A percentile compares a stretch with the other conserved stretches of the same genome.
These are phyloP conservation scores for Leptatherina wallacei DNA, from an alignment of 2,797 vertebrate species.

Conservation along the genomic window DNA sequence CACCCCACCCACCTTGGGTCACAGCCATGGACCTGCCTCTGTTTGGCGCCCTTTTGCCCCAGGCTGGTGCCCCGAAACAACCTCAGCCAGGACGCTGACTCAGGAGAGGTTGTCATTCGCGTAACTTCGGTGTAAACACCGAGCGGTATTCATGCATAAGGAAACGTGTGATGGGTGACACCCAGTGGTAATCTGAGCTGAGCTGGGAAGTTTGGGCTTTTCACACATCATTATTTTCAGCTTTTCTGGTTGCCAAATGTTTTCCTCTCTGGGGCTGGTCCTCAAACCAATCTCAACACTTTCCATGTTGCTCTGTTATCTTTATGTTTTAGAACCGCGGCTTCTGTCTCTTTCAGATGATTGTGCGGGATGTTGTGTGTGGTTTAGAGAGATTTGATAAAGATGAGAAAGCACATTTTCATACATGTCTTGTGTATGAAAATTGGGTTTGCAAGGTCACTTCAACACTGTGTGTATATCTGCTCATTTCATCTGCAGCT, in stretches of 20 bases:
- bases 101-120: slow-evolving; percentile 90
- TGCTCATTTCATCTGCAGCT: no score
- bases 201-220: background rate
- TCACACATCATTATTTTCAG: background rate
- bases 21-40: slow-evolving; percentile 82
- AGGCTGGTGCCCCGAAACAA: slow-evolving; percentile 80
- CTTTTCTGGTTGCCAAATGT: background rate
- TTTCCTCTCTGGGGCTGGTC: slow-evolving; percentile 52
- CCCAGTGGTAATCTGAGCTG: background rate
- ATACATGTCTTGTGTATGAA: background rate
- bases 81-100: slow-evolving; percentile 82
- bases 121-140: slow-evolving; percentile 90
- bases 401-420: background rate
- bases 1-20: slow-evolving; percentile 86
- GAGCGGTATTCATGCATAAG: slow-evolving; percentile 11
- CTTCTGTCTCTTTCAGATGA: background rate
- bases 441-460: background rate
- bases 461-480: background rate
- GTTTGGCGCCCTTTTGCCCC: slow-evolving; percentile 83
- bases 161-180: slow-evolving; percentile 12
- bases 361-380: background rate
- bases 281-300: slow-evolving; percentile 30
- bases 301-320: background rate
- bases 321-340: background rate
- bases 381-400: background rate